A percentile compares a stretch with the other conserved stretches of the same genome.
phyloP scores from a whole-genome alignment of 1,140 invertebrate species.

The Ooceraea biroi region DNA sequence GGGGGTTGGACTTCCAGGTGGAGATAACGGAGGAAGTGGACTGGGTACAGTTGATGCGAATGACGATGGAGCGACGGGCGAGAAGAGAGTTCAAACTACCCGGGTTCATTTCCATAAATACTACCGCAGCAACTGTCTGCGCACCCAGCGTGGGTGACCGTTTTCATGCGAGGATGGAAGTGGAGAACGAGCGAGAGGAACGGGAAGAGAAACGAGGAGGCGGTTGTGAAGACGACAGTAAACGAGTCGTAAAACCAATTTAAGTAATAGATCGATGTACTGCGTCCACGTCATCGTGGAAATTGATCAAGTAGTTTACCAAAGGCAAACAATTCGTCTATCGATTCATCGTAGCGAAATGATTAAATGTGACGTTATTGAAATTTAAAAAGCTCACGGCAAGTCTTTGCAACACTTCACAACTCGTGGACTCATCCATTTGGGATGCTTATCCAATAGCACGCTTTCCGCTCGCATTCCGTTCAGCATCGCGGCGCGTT shows the following conservation, averaged over 20 bases:
- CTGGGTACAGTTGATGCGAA: constrained; percentile 24
- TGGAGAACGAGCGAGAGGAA: constrained; percentile 18
- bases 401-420: constrained; percentile 1
- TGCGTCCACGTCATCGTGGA: background rate
- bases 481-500: background rate
- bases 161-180: background rate
- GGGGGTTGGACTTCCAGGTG: constrained; percentile 14
- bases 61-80: constrained; percentile 52
- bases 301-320: background rate
- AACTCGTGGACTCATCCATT: background rate
- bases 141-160: constrained; percentile 26
- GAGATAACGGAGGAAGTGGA: background rate
- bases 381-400: background rate
- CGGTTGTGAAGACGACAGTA: constrained; percentile 27
- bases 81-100: constrained; percentile 81
- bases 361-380: background rate
- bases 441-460: background rate
- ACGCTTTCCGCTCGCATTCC: background rate
- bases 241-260: constrained; percentile 4
- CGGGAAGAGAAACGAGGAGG: constrained; percentile 12
- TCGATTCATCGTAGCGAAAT: background rate
- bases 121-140: constrained; percentile 67
- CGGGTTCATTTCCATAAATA: constrained; percentile 85
- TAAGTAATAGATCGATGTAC: constrained; percentile 1
- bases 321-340: background rate